Conservation (phyloP, 2,113 vertebrate species). For the Psittacus erithacus region DNA sequence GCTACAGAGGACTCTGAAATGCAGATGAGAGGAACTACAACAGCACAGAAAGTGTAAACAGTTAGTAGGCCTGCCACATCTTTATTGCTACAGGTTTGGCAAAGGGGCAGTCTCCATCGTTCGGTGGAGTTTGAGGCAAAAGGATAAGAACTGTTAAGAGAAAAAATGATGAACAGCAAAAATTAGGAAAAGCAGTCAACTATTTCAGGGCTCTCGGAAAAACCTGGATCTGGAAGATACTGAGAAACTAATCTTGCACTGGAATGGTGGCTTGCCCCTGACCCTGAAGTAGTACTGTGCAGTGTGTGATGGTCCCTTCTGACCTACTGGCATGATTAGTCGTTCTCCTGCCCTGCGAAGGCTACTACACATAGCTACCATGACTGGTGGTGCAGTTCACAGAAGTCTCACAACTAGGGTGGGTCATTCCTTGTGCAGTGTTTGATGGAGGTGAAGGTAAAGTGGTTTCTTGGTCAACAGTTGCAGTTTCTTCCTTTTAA, state of each 20-base stretch:
- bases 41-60: conserved; percentile 9
- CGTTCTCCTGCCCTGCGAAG: background rate
- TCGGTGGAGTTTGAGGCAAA: background rate
- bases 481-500: conserved; percentile 97
- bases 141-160: background rate
- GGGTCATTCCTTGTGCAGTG: conserved; percentile 91
- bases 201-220: conserved; percentile 54
- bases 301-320: background rate
- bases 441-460: conserved; percentile 97
- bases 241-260: background rate
- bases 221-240: conserved; percentile 61
- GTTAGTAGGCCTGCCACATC: conserved; percentile 59
- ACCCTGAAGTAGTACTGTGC: conserved; percentile 56
- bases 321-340: conserved; percentile 28
- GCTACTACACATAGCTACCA: conserved; percentile 57
- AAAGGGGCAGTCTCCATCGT: conserved; percentile 27
- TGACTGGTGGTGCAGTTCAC: conserved; percentile 50
- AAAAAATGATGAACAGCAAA: conserved; percentile 33
- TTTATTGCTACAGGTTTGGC: conserved; percentile 71
- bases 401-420: conserved; percentile 34
- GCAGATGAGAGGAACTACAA: conserved; percentile 31
- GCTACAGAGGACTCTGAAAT: background rate
- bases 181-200: conserved; percentile 60
- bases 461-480: conserved; percentile 98
- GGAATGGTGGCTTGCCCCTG: background rate